Evolutionary conservation across 2,797 vertebrate species (phyloP).

Genomic region (Dendrocincla tyrannina): DNA sequence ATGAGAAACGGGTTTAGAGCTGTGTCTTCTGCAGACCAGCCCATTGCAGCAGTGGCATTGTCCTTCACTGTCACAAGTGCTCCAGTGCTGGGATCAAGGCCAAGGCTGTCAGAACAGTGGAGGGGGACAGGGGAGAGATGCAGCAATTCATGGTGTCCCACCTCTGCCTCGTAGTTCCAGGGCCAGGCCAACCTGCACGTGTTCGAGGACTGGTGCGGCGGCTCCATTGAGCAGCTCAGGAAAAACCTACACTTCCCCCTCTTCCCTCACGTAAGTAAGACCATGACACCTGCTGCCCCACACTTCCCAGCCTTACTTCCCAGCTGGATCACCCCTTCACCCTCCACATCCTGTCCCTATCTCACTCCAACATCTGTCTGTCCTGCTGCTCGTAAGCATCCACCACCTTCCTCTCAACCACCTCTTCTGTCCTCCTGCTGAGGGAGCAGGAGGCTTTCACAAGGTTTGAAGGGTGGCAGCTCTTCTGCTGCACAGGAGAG

Average conservation of each 20-base stretch:
- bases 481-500: background rate
- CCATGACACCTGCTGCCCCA: accelerated
- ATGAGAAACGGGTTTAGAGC: background rate
- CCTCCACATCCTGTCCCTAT: background rate
- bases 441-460: background rate
- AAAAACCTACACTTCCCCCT: conserved; percentile 91
- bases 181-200: conserved; percentile 91
- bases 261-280: conserved; percentile 90
- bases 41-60: accelerated
- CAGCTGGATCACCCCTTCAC: background rate
- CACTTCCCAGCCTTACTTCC: background rate
- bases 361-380: background rate
- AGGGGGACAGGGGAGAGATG: background rate
- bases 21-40: background rate
- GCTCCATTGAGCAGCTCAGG: conserved; percentile 83
- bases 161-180: conserved; percentile 78
- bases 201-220: conserved; percentile 97
- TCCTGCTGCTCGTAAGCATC: background rate
- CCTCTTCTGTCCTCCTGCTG: background rate
- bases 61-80: background rate
- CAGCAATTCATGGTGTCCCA: background rate
- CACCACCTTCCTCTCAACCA: background rate
- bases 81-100: accelerated
- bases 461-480: background rate
- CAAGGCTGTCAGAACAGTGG: background rate